A percentile compares a stretch with the other conserved stretches of the same genome.
Conservation (phyloP, 2,888 invertebrate species). For the Ceriagrion tenellum region DNA sequence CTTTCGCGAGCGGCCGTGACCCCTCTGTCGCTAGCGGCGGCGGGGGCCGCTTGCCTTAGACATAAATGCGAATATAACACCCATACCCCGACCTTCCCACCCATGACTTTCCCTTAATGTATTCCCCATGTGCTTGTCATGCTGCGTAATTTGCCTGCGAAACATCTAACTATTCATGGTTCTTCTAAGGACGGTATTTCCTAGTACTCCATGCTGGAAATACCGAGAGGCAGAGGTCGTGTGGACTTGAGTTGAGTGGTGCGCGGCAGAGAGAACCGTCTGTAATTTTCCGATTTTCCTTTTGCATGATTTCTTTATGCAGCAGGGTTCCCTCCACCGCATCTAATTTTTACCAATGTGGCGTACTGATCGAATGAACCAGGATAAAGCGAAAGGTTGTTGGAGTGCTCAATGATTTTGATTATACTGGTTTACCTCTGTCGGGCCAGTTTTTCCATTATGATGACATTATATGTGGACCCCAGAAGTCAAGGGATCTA, state of each 20-base stretch:
- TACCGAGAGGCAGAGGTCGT: neutral
- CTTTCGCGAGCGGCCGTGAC: neutral
- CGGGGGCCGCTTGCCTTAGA: neutral
- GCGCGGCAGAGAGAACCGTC: neutral
- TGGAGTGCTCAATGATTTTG: too few relatives aligned
- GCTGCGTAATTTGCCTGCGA: slow-evolving; percentile 60
- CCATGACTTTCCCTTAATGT: slow-evolving; percentile 27
- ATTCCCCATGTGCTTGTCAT: slow-evolving; percentile 43
- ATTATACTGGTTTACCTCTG: too few relatives aligned
- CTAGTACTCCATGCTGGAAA: neutral
- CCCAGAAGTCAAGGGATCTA: too few relatives aligned
- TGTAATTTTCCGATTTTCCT: neutral
- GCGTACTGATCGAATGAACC: too few relatives aligned
- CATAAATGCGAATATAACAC: neutral
- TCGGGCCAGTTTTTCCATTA: too few relatives aligned
- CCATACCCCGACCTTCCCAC: neutral
- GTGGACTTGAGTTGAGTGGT: neutral
- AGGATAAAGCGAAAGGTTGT: too few relatives aligned
- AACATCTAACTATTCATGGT: neutral
- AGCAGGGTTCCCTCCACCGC: too few relatives aligned
- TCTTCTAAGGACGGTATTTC: slow-evolving; percentile 23
- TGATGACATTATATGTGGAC: too few relatives aligned
- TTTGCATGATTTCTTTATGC: too few relatives aligned
- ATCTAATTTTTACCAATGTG: too few relatives aligned
- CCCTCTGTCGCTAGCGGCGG: neutral